Evolutionary conservation across 2,113 vertebrate genomes (phyloP).

Genomic region (Chaetops frenatus): DNA sequence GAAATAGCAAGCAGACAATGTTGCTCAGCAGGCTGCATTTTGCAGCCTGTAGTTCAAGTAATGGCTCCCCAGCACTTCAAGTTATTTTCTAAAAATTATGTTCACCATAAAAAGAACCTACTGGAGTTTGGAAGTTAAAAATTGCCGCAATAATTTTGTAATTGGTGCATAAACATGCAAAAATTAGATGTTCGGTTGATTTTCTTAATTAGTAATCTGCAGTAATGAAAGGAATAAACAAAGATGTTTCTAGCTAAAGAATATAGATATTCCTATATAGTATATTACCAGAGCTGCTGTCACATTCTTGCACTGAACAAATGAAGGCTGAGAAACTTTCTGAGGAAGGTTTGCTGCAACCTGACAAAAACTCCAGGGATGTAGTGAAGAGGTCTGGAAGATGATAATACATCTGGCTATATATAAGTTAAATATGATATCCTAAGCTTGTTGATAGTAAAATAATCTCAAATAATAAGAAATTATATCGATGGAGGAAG

Average conservation of each 20-base stretch:
- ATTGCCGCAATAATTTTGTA: constrained; percentile 36
- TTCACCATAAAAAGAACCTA: neutral
- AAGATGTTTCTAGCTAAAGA: constrained; percentile 2
- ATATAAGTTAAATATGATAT: neutral
- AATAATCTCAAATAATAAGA: neutral
- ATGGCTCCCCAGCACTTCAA: neutral
- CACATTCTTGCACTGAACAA: neutral
- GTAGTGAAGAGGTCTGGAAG: neutral
- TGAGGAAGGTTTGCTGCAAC: neutral
- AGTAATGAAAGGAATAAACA: constrained; percentile 36
- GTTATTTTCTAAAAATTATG: constrained; percentile 25
- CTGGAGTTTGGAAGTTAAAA: constrained; percentile 23
- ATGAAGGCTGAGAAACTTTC: neutral
- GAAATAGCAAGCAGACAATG: neutral
- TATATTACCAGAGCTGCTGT: neutral
- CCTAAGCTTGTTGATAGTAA: neutral
- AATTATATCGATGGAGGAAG: neutral
- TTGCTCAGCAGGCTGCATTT: neutral
- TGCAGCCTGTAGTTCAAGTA: neutral
- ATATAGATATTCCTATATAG: neutral
- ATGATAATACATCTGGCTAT: neutral
- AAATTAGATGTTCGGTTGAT: constrained; percentile 15
- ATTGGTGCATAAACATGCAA: constrained; percentile 26
- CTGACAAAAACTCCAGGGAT: neutral
- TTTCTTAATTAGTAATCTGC: constrained; percentile 45